Evolutionary conservation across 1,140 invertebrate genomes (phyloP), one percentile per base, ranked within the genome.

Genomic region (Tribolium castaneum): DNA sequence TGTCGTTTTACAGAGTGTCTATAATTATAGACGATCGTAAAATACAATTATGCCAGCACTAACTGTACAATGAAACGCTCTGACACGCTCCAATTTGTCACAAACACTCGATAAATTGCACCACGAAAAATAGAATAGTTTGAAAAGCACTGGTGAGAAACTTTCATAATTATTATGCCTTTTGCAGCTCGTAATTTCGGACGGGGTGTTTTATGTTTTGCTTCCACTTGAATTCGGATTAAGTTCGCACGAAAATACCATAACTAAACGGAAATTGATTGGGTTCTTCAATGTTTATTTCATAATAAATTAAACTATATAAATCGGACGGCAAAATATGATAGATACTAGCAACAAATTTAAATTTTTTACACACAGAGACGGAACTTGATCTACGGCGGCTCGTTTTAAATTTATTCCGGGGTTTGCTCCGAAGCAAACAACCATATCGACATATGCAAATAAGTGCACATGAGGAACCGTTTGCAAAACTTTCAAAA

Each of bases 381-480:
- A 62, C n/a, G 7, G 54, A n/a, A 35, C 25, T 66, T 62, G 59
- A 66, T 66, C 22, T 66, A 66, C 34, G 12, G 30, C 10, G 14
- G 12, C 59, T 66, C 59, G 59, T 39, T 66, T 66, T 35, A 66
- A 66, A 66, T 66, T 66, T 35, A 66, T 66, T 66, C 9, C 5
- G 1, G 1, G 59, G 35, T 66, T 12, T 35, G 30, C 14, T 7
- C 2, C 4, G 16, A 22, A 35, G 12, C 59, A 66, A 66, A 66
- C 59, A 66, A 39, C 25, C 35, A 34, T 66, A 66, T 66, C 59
- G 59, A 66, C 59, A 66, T 66, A 66, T 66, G 59, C n/a, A 66
- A 66, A 66, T 66, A n/a, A 66, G 10, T 66, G 13, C 13, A 14
- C 6, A 14, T 66, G 2, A 66, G 39, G 30, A 66, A 16, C 12